Conservation (phyloP, 2,113 vertebrate species). For the Tricholaema leucomelas region DNA sequence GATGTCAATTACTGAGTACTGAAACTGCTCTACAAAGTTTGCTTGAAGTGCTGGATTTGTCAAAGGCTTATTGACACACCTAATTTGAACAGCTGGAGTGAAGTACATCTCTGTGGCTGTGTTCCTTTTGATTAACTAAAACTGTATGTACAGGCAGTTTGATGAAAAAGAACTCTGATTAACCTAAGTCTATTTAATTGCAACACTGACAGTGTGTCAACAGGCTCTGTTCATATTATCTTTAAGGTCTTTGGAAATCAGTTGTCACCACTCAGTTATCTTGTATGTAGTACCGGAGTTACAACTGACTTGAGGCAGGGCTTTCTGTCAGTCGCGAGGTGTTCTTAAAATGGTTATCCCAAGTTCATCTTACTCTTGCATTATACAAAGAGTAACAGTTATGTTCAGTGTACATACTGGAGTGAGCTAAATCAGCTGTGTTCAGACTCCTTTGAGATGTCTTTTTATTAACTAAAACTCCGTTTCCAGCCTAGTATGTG, state of each 20-base stretch:
- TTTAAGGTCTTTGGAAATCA: not conserved
- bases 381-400: not conserved
- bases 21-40: not conserved
- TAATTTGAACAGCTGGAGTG: not conserved
- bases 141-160: not conserved
- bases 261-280: not conserved
- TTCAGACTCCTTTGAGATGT: not conserved
- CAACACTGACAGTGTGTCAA: not conserved
- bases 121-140: not conserved
- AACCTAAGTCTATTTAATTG: not conserved
- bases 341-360: not conserved
- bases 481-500: not conserved
- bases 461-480: not conserved
- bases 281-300: not conserved
- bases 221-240: not conserved
- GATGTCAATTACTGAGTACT: not conserved
- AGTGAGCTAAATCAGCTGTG: not conserved
- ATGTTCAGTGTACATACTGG: not conserved
- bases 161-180: not conserved
- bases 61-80: not conserved
- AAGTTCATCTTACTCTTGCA: not conserved
- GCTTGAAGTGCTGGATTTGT: not conserved
- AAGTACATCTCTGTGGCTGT: not conserved
- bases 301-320: not conserved
- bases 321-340: not conserved